Base-by-base conservation (phyloP, 2,797 vertebrate species). In the Anomalospiza imberbis region DNA sequence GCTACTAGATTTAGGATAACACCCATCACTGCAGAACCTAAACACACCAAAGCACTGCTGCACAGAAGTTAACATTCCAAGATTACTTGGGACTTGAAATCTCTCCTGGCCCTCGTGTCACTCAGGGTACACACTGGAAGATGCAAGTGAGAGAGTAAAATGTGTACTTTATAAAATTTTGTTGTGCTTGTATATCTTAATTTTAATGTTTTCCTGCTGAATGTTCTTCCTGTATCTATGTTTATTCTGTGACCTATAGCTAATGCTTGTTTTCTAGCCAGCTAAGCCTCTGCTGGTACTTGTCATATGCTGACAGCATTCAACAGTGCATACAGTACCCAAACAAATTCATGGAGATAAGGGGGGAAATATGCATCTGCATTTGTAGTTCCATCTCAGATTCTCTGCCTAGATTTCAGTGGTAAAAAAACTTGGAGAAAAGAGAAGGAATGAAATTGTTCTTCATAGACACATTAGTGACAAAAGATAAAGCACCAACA, bases 251-350 rank as follows among this genome's bases (percentile, higher is more conserved):
- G 93, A 95, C 89, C 91, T 96, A 83, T 85, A 82, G 84, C 66
- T 97, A 96, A 96, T 54, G 61, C 61, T 47, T 17, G 58, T 61
- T 97, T 96, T 93, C 50, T 67, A 94, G 60, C 73, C 86, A 94
- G 71, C 79, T 73, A 84, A 95, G 57, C 63, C 60, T 84, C 79
- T 91, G 42, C 71, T 88, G 76, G 67, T 91, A 51, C 68, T 65
- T 91, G 75, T 94, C 81, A 28, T 45, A 57, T 74, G 42, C 72
- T 93, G 94, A 92, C 89, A 84, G 82, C 76, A 91, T 51, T 94
- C 82, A 92, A n/a, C 82, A 85, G 68, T 34, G 71, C 77, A 45
- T 82, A 60, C 9, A 79, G 40, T 57, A 81, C 73, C 83, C 44
- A 62, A 93, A 93, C 42, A 92, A 65, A 26, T 92, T 85, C 47